Base-by-base conservation (phyloP, 2,113 vertebrate species). In the Rhegmatorhina hoffmannsi region DNA sequence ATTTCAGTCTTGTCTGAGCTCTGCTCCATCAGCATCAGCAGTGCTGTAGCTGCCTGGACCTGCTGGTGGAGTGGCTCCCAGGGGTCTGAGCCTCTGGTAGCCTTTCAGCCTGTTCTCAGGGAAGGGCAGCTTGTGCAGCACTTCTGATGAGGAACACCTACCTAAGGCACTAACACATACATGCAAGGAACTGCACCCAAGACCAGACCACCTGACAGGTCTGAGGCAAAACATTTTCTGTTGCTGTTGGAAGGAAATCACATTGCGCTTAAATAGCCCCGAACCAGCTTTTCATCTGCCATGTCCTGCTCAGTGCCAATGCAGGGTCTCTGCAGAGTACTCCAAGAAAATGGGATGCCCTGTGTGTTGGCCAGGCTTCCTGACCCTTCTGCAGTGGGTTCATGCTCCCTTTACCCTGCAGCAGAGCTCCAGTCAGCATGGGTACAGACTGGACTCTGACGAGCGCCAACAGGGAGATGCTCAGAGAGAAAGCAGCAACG, bases 31-130 rank as follows among this genome's bases (percentile, higher is more conserved):
- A 50, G n/a, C 4, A 2, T 13, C 47, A 68, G 60, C 55, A 64
- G 58, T 21, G 34, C 67, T 47, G 74, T 46, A 72, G 66, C 84
- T 60, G 40, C 63, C 63, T 44, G 53, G 44, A 68, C 13, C 13
- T 38, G 58, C 34, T 2, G 3, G 18, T 0, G 0, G n/a, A 89
- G 50, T 1, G 0, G 53, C 50, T 73, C 53, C 58, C 2, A 1
- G 40, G 5, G 11, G 21, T 46, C 24, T 25, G 47, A 66, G 53
- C 31, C 74, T 49, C 47, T 36, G 46, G 44, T 3, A 44, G 58
- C 59, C 78, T 72, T 52, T 56, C 59, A 82, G 34, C 10, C 46
- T 46, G 7, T 4, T 40, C 49, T 36, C 46, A 49, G 29, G 17
- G 55, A 69, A 84, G 49, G 40, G 53, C 44, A 83, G 38, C 58